Percentiles rank a stretch among this genome's conserved stretches.
phyloP scores from a whole-genome alignment of 2,113 vertebrate genomes.

The Xyrauchen texanus region DNA sequence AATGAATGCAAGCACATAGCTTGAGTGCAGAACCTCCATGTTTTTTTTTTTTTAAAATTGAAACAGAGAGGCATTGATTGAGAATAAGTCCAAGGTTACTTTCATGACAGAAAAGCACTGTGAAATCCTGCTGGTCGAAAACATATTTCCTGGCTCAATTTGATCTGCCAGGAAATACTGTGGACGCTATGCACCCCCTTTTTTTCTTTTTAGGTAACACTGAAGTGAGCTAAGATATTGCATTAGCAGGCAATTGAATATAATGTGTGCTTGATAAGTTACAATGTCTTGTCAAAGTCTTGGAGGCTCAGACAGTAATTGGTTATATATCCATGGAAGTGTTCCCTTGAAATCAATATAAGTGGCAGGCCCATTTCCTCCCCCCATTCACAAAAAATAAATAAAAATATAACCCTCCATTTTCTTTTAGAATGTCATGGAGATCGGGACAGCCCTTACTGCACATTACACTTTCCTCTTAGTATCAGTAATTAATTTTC shows the following conservation, averaged over 20 bases:
- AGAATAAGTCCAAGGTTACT: constrained; percentile 26
- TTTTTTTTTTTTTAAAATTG: constrained; percentile 15
- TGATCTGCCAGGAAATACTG: constrained; percentile 17
- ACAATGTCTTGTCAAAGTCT: constrained; percentile 61
- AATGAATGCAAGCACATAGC: constrained; percentile 9
- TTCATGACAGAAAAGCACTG: constrained; percentile 17
- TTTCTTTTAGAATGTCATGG: constrained; percentile 64
- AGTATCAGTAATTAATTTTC: constrained; percentile 69
- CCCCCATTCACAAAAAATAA: constrained; percentile 64
- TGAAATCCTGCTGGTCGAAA: constrained; percentile 28
- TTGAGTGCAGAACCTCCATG: neutral
- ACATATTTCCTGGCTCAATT: constrained; percentile 31
- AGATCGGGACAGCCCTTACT: constrained; percentile 55
- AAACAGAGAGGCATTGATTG: constrained; percentile 7
- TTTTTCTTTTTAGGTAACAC: constrained; percentile 39
- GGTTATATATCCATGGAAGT: constrained; percentile 68
- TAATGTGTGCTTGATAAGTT: constrained; percentile 61
- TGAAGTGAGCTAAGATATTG: constrained; percentile 60
- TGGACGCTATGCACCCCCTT: constrained; percentile 4
- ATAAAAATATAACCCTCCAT: constrained; percentile 58
- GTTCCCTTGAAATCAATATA: constrained; percentile 70
- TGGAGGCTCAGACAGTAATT: constrained; percentile 66
- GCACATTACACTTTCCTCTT: constrained; percentile 58
- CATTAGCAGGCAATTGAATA: constrained; percentile 57
- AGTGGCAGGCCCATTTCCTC: constrained; percentile 62